phyloP scores from a whole-genome alignment of 2,888 invertebrate genomes.

The Synanthedon vespiformis region DNA sequence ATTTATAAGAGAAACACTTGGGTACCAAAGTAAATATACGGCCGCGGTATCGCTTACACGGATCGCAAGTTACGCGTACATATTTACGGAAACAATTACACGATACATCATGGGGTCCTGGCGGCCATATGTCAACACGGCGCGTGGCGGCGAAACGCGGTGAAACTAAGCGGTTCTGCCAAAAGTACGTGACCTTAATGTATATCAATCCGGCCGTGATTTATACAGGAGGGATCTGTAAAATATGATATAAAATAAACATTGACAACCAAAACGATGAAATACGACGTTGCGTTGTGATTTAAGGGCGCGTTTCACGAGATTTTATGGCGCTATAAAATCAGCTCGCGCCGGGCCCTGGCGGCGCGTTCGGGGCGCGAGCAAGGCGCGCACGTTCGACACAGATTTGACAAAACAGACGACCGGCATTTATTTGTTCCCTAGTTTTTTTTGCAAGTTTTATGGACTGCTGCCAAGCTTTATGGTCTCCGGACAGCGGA shows the following conservation, averaged over 20 bases:
- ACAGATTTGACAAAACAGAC: conserved; percentile 70
- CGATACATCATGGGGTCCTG: conserved; percentile 16
- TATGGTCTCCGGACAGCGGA: conserved; percentile 48
- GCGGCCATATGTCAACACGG: conserved; percentile 42
- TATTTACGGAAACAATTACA: conserved; percentile 15
- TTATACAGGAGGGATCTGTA: conserved; percentile 65
- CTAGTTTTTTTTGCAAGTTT: conserved; percentile 52
- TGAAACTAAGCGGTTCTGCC: conserved; percentile 59
- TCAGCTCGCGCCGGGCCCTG: conserved; percentile 44
- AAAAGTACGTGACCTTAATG: conserved; percentile 68
- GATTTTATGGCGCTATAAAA: conserved; percentile 69
- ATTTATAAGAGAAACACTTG: too few relatives aligned
- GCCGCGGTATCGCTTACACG: not conserved
- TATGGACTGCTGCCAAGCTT: conserved; percentile 65
- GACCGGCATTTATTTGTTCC: conserved; percentile 62
- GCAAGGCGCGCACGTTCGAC: conserved; percentile 47
- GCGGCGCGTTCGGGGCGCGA: conserved; percentile 15
- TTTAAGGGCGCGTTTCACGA: conserved; percentile 68
- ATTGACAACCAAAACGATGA: conserved; percentile 70
- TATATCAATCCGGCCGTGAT: conserved; percentile 65
- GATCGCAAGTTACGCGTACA: not conserved
- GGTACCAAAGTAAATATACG: not conserved
- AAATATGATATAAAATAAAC: conserved; percentile 72
- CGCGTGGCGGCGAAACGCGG: conserved; percentile 18
- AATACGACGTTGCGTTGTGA: conserved; percentile 65